These are phyloP conservation scores for Pegoplata infirma DNA, from an alignment of 2,888 invertebrate genomes.

Conservation along the genomic window DNA sequence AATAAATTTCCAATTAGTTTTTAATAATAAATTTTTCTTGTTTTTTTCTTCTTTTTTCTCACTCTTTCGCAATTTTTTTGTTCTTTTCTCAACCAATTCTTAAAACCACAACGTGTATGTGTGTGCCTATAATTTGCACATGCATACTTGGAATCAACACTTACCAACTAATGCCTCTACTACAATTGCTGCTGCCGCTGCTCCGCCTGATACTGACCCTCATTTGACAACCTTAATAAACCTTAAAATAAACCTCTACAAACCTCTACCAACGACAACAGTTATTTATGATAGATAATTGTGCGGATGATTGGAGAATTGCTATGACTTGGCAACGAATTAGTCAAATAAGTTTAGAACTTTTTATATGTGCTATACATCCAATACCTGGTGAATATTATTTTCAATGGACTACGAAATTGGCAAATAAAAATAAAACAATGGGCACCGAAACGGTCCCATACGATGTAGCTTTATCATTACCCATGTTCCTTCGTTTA, in stretches of 20 bases:
- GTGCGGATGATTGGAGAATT: slow-evolving; percentile 99
- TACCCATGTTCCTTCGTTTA: slow-evolving; percentile 99
- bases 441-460: slow-evolving; percentile 88
- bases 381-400: slow-evolving; percentile 98
- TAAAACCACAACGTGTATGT: neutral
- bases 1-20: slow-evolving; percentile 70
- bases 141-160: neutral
- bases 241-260: slow-evolving; percentile 17
- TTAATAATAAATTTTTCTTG: slow-evolving; percentile 71
- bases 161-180: neutral
- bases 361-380: slow-evolving; percentile 97
- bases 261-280: slow-evolving; percentile 80
- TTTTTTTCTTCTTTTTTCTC: slow-evolving; percentile 41
- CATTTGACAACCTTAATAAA: neutral
- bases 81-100: slow-evolving; percentile 12
- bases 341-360: slow-evolving; percentile 93
- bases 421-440: slow-evolving; percentile 90
- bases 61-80: slow-evolving; percentile 52
- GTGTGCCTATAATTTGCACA: neutral
- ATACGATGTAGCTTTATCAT: slow-evolving; percentile 96
- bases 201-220: too few relatives aligned
- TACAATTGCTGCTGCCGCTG: too few relatives aligned
- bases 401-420: slow-evolving; percentile 97
- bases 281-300: slow-evolving; percentile 99
- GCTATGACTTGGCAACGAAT: slow-evolving; percentile 99